Evolutionary conservation across 1,140 invertebrate species (phyloP), one percentile per base, ranked within the genome.

Genomic region (Diprion similis): DNA sequence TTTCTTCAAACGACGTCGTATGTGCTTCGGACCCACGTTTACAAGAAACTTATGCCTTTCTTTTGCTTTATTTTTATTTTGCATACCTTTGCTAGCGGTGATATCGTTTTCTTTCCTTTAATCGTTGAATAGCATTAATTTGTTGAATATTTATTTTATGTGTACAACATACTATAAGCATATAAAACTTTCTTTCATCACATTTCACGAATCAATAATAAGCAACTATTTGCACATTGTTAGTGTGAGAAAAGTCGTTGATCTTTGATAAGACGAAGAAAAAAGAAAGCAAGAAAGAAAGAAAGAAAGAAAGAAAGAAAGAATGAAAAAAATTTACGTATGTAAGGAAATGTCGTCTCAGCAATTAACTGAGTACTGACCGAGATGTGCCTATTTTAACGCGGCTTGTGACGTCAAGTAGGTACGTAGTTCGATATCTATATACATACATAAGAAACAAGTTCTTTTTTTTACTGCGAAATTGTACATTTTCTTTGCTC

Each of bases 331-430:
- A 13, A 68, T 8, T 51, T 51, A 51, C 48, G n/a, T 13, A 59
- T 13, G 51, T 59, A 59, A 59, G 66, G 17, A 68, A 19, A 45
- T 9, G 37, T 18, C 17, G 17, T 68, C 66, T 70, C 19, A 17
- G 69, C 17, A 10, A 46, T 70, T 37, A n/a, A 87, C 79, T 85
- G 83, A 84, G 81, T 86, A 88, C 84, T 88, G 81, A 88, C 82
- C 82, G 83, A 86, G 83, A 86, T 88, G 83, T 88, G 84, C 83
- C 83, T 88, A 84, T 88, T 87, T 88, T 88, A 84, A 87, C 87
- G 87, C 86, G 87, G 87, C 87, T 88, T 87, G 85, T 88, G 87
- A 87, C 82, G 86, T 86, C 87, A 88, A 88, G 85, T 87, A 88
- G 86, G 87, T 88, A 88, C 78, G 86, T 87, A 87, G 82, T 80